Percentiles rank a stretch among this genome's conserved stretches.
phyloP scores from a whole-genome alignment of 2,113 vertebrate genomes.

The Epinephelus cyanopodus region DNA sequence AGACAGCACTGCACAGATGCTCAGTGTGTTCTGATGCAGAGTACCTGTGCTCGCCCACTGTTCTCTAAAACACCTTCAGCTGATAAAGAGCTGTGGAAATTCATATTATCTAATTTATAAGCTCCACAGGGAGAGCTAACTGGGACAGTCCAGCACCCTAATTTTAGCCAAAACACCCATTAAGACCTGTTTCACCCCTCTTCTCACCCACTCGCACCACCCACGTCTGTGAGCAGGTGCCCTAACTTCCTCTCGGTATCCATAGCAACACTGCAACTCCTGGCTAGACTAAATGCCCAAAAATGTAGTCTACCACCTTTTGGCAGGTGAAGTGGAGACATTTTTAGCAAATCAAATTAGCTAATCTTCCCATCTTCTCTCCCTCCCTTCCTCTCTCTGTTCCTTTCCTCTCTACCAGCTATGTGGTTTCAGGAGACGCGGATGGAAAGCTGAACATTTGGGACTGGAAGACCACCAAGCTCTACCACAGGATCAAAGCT shows the following conservation, averaged over 20 bases:
- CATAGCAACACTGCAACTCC: conserved; percentile 58
- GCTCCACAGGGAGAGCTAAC: conserved; percentile 7
- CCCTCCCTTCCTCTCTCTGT: not conserved
- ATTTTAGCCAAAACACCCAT: conserved; percentile 54
- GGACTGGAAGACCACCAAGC: conserved; percentile 99
- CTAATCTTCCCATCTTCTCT: conserved; percentile 32
- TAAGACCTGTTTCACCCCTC: conserved; percentile 8
- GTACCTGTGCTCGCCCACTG: not conserved
- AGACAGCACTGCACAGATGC: not conserved
- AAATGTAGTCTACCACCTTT: conserved; percentile 46
- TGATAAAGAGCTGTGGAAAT: conserved; percentile 5
- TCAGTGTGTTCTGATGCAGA: not conserved
- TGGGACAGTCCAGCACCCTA: conserved; percentile 23
- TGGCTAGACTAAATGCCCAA: conserved; percentile 18
- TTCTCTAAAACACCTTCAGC: not conserved
- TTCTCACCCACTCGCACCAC: conserved; percentile 30
- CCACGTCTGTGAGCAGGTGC: conserved; percentile 43
- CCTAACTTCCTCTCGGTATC: conserved; percentile 44
- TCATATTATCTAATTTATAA: not conserved
- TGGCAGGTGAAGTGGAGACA: conserved; percentile 51
- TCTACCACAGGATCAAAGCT: conserved; percentile 97
- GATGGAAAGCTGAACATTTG: conserved; percentile 98
- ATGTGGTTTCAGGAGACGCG: conserved; percentile 99
- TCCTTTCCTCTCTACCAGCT: conserved; percentile 80
- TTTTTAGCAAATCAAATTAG: conserved; percentile 47